These are phyloP conservation scores for Cervus canadensis DNA, from an alignment of 2,113 vertebrate species.

Conservation along the genomic window DNA sequence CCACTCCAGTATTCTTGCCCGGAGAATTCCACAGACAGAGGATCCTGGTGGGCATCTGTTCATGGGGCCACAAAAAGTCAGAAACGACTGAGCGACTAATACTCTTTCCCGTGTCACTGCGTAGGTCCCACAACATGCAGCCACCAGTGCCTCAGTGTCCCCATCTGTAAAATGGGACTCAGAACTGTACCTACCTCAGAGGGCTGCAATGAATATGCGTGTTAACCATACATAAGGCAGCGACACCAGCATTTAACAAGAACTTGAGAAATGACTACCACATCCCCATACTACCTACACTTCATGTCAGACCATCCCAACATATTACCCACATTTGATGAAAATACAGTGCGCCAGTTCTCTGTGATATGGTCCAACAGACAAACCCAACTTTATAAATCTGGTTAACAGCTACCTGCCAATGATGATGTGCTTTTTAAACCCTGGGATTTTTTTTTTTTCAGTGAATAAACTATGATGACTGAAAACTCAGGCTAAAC, in stretches of 20 bases:
- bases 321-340: too few species aligned
- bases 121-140: too few species aligned
- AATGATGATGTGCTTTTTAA: neutral
- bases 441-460: neutral
- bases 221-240: neutral
- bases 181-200: neutral
- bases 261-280: neutral
- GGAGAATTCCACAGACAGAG: neutral
- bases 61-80: neutral
- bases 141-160: neutral
- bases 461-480: neutral
- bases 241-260: neutral
- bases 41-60: accelerated
- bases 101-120: neutral
- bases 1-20: neutral
- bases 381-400: neutral
- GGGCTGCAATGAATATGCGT: neutral
- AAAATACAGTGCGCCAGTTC: neutral
- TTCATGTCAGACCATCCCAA: neutral
- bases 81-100: neutral
- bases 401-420: neutral
- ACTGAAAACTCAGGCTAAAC: neutral
- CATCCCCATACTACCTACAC: neutral
- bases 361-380: neutral
- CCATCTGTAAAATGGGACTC: neutral